phyloP scores from a whole-genome alignment of 2,888 invertebrate species.

The Brenthis ino region DNA sequence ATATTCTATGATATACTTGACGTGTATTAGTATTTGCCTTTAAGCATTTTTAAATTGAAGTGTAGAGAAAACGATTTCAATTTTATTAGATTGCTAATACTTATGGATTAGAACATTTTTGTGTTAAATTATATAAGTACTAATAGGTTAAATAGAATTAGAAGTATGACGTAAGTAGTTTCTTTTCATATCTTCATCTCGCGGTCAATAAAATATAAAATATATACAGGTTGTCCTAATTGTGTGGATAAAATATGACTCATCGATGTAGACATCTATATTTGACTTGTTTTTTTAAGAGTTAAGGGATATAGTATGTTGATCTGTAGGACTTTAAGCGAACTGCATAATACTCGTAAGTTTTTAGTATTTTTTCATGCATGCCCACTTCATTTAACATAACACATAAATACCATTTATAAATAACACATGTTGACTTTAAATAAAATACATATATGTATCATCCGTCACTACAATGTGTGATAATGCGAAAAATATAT shows the following conservation, averaged over 20 bases:
- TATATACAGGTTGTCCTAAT: conserved; percentile 15
- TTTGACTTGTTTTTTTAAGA: conserved; percentile 11
- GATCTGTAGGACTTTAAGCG: conserved; percentile 11
- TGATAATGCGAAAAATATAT: not conserved
- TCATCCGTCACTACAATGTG: conserved; percentile 5
- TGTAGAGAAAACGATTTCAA: not conserved
- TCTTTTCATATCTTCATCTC: not conserved
- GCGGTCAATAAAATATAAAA: conserved; percentile 17
- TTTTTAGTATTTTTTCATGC: conserved; percentile 40
- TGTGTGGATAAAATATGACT: conserved; percentile 23
- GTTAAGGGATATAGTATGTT: conserved; percentile 11
- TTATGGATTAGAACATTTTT: conserved; percentile 8
- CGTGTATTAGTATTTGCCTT: not conserved
- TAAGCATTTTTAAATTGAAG: not conserved
- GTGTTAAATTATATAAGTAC: conserved; percentile 16
- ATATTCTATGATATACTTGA: not conserved
- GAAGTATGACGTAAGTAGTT: conserved; percentile 22
- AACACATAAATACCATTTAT: conserved; percentile 17
- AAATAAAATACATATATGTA: not conserved
- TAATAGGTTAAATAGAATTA: conserved; percentile 18
- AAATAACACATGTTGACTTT: conserved; percentile 2
- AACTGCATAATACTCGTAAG: conserved; percentile 14
- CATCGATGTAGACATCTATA: conserved; percentile 14
- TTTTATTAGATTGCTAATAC: conserved; percentile 38
- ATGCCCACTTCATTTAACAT: conserved; percentile 47